phyloP scores from a whole-genome alignment of 2,888 invertebrate species.

The Agonopterix alstromeriana region DNA sequence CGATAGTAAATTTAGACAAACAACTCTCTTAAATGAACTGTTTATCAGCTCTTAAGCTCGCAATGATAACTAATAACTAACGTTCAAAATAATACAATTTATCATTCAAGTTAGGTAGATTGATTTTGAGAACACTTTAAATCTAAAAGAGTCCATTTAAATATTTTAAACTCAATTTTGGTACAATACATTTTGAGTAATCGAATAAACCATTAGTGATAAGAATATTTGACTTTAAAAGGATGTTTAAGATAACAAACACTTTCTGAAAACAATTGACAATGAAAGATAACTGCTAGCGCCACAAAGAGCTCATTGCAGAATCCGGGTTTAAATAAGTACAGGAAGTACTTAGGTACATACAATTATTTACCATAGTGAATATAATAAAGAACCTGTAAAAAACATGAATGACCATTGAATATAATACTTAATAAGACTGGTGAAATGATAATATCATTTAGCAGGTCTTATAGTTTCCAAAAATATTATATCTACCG shows the following conservation, averaged over 20 bases:
- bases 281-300: slow-evolving; percentile 18
- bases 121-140: not conserved
- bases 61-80: slow-evolving; percentile 43
- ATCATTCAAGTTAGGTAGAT: slow-evolving; percentile 37
- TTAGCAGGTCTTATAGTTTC: no score
- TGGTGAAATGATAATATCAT: no score
- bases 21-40: slow-evolving; percentile 40
- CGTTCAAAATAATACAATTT: slow-evolving; percentile 47
- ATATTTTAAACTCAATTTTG: not conserved
- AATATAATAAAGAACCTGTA: not conserved
- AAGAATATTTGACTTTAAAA: slow-evolving; percentile 24
- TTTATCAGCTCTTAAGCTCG: slow-evolving; percentile 44
- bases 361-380: not conserved
- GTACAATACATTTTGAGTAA: slow-evolving; percentile 21
- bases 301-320: slow-evolving; percentile 13
- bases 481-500: not conserved
- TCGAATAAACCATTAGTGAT: slow-evolving; percentile 20
- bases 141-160: not conserved
- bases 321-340: not conserved
- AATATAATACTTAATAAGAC: no score
- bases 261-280: slow-evolving; percentile 33
- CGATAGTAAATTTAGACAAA: slow-evolving; percentile 50
- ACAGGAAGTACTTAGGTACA: not conserved
- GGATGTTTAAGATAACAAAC: slow-evolving; percentile 33
- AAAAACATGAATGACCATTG: no score